Base-by-base conservation (phyloP, 2,113 vertebrate species). In the Bombycilla garrulus region DNA sequence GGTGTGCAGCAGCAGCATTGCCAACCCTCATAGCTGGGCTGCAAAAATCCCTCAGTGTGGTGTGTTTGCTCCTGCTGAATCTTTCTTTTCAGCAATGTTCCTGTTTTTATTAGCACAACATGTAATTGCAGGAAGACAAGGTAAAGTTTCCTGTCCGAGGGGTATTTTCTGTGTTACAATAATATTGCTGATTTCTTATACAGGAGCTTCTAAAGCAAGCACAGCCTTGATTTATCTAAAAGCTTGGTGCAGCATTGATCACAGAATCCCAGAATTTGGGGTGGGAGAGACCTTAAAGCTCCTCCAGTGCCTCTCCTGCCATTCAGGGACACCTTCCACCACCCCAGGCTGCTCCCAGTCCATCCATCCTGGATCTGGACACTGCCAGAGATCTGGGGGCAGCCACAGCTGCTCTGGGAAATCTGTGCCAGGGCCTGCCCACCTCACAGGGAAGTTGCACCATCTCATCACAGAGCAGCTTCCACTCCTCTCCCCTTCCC, bases 341-440 rank as follows among this genome's bases (percentile, higher is more conserved):
- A 11, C 2, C 7, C 25, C 42, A 57, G 70, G 15, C 0, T 42
- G 44, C 35, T 74, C 82, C 60, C 36, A 56, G 23, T n/a, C 58
- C 0, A 0, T 35, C 58, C 26, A 45, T 0, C 44, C 33, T 36
- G 33, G 23, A 45, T 36, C 38, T n/a, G 61, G 45, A 6, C 38
- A 40, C 19, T 45, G 1, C 8, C 33, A 58, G 45, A 38, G 33
- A 17, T 60, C 38, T 12, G 12, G 28, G 36, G 23, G 12, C 33
- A 73, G 60, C 53, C 28, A 9, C 36, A 66, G 60, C 60, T 53
- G 0, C 36, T 17, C 44, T 66, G 77, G 33, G 60, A 2, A 2
- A 1, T 5, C 67, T 53, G 20, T 81, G 29, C 53, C 16, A 12
- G 29, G n/a, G 20, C 45, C 61, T 81, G 9, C 5, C 5, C 53